These are phyloP conservation scores for Procambarus virginalis DNA, from an alignment of 1,140 invertebrate genomes.

Conservation along the genomic window DNA sequence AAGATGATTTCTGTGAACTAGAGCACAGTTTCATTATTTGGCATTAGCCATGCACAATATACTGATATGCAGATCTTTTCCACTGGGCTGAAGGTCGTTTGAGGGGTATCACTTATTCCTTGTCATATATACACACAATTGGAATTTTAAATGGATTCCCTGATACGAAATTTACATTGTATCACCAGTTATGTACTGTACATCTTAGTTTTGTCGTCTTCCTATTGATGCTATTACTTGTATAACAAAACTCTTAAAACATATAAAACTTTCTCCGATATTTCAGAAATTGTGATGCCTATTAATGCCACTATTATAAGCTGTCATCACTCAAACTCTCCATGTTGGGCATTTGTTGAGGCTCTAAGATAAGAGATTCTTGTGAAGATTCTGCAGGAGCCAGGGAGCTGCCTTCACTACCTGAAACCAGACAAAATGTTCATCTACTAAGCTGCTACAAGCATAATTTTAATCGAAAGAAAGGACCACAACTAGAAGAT, in stretches of 20 bases:
- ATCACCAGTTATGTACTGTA: not conserved
- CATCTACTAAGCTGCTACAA: not conserved
- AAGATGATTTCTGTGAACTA: not conserved
- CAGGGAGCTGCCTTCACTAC: slow-evolving; percentile 51
- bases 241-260: not conserved
- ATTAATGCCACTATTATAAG: slow-evolving; percentile 56
- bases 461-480: no score
- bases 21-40: not conserved
- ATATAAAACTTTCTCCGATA: not conserved
- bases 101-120: not conserved
- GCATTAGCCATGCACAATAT: not conserved
- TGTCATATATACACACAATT: not conserved
- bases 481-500: no score
- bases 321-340: slow-evolving; percentile 60
- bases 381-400: slow-evolving; percentile 57
- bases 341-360: slow-evolving; percentile 48
- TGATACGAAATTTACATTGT: not conserved
- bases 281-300: slow-evolving; percentile 35
- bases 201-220: not conserved
- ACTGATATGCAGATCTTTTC: slow-evolving; percentile 1
- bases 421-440: slow-evolving; percentile 8
- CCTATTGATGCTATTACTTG: not conserved
- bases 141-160: not conserved
- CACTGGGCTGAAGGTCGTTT: not conserved
- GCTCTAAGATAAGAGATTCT: slow-evolving; percentile 56